phyloP scores from a whole-genome alignment of 2,888 invertebrate genomes.

The Octodonta nipae region DNA sequence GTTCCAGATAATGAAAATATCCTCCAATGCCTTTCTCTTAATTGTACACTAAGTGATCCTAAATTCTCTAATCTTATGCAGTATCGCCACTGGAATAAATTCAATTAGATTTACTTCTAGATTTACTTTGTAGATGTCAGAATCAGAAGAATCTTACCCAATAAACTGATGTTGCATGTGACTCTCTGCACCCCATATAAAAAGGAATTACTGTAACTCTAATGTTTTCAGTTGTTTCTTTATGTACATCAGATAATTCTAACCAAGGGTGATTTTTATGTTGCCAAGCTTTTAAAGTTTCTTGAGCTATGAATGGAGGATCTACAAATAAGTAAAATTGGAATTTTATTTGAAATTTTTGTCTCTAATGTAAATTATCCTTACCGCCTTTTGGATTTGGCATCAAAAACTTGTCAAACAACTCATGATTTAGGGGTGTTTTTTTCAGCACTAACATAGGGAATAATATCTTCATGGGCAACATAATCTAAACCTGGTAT shows the following conservation, averaged over 20 bases:
- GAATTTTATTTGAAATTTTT: conserved; percentile 6
- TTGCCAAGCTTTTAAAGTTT: conserved; percentile 88
- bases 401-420: conserved; percentile 89
- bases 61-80: conserved; percentile 93
- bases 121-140: too few species aligned
- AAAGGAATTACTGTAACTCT: conserved; percentile 97
- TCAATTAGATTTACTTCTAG: too few species aligned
- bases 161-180: conserved; percentile 81
- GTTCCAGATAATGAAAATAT: conserved; percentile 91
- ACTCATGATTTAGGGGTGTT: conserved; percentile 83
- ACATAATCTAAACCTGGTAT: conserved; percentile 97
- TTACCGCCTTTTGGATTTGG: conserved; percentile 64
- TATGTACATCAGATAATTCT: conserved; percentile 90
- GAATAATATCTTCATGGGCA: conserved; percentile 92
- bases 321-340: too few species aligned
- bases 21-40: conserved; percentile 95
- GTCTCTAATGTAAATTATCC: conserved; percentile 2
- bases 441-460: conserved; percentile 81
- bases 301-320: conserved; percentile 77
- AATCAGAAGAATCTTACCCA: too few species aligned
- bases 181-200: conserved; percentile 90
- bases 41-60: conserved; percentile 74
- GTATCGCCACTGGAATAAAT: conserved; percentile 72
- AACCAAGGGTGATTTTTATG: conserved; percentile 96
- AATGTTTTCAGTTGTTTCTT: conserved; percentile 91